Evolutionary conservation across 2,888 invertebrate species (phyloP), one percentile per base, ranked within the genome.

Genomic region (Trimorus sp.): DNA sequence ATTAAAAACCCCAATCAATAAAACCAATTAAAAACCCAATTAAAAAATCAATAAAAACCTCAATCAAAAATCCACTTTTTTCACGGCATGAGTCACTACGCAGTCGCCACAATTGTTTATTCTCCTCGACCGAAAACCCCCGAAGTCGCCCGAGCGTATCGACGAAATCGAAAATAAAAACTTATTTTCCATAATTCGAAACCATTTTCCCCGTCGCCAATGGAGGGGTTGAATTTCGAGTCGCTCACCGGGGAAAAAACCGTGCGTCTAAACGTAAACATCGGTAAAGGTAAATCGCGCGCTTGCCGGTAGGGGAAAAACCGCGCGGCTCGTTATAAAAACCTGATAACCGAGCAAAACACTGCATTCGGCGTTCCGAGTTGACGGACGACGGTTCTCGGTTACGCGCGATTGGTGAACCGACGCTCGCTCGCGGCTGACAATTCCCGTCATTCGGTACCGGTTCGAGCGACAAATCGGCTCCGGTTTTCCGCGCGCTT

Each of bases 221-320:
- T 26, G 2, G n/a, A n/a, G 26, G 26, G 26, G 26, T 45, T 45
- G 45, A n/a, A 45, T 45, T 45, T 45, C 11, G n/a, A 49, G 4
- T 49, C 12, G 49, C 8, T 38, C 48, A n/a, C 9, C 16, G 40
- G n/a, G 26, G 48, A 51, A 40, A 59, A 69, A 48, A 37, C 0
- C 11, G 48, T 1, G 49, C 45, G 42, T 26, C 9, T 7, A 37
- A 59, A 78, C 48, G 63, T 62, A 60, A 77, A 73, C 62, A 82
- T 82, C 71, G 81, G 63, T 77, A 82, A 82, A 63, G 68, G 53
- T 74, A 77, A 77, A 60, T 45, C 63, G 49, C 81, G 59, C 36
- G 54, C 62, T 82, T 82, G 77, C 77, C 81, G 81, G 77, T 82
- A 59, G 81, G 74, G 77, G 74, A 81, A 82, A 79, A 74, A 70